Percentiles rank a stretch among this genome's conserved stretches.
These are phyloP conservation scores for Colistium nudipinnis DNA, from an alignment of 2,113 vertebrate genomes.

Conservation along the genomic window DNA sequence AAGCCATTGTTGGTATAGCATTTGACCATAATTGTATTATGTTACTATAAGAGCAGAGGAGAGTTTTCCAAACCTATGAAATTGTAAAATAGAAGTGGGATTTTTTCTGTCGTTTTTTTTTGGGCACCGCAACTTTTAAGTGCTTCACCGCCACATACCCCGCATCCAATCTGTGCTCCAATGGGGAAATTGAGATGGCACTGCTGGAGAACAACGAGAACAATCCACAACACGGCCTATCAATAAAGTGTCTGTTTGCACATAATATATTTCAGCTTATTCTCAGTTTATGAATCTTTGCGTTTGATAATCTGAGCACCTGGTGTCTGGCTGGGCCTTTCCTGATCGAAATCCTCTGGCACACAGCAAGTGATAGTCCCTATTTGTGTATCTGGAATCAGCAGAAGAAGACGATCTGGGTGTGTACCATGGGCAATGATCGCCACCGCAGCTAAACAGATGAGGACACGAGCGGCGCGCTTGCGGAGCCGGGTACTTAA, in stretches of 20 bases:
- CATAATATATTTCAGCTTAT: conserved; percentile 63
- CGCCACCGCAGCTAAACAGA: background rate
- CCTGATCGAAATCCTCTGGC: conserved; percentile 48
- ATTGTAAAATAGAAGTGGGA: background rate
- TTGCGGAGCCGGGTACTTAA: background rate
- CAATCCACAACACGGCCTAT: conserved; percentile 55
- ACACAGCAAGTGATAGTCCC: conserved; percentile 49
- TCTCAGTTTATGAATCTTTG: conserved; percentile 68
- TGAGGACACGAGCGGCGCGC: background rate
- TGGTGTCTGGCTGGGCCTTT: conserved; percentile 60
- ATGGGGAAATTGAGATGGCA: background rate
- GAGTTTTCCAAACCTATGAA: background rate
- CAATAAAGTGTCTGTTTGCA: conserved; percentile 51
- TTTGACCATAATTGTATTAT: background rate
- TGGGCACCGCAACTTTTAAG: too few relatives aligned
- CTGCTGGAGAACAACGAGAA: conserved; percentile 7
- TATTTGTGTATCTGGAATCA: conserved; percentile 52
- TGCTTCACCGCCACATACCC: too few relatives aligned
- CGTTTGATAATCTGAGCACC: conserved; percentile 65
- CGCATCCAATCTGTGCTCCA: too few relatives aligned
- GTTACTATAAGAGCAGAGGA: too few relatives aligned
- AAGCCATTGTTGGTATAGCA: background rate
- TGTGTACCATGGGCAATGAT: conserved; percentile 13
- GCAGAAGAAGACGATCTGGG: conserved; percentile 36
- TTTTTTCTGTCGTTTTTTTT: too few relatives aligned